Evolutionary conservation across 2,888 invertebrate species (phyloP).

Genomic region (Physocephala rufipes): DNA sequence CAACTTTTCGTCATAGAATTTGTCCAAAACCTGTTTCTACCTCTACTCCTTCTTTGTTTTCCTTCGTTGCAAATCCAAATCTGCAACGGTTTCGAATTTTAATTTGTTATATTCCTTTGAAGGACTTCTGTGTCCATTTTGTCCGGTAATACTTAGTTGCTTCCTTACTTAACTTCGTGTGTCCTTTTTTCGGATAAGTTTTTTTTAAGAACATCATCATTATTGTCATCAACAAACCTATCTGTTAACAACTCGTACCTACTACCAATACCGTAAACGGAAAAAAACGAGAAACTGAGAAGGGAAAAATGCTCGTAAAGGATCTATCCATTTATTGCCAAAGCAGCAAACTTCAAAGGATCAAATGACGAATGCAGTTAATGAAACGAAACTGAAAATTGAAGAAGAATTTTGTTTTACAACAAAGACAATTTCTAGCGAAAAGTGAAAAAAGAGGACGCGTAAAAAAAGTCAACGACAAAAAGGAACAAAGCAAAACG

Average conservation of each 20-base stretch:
- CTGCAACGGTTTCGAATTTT: slow-evolving; percentile 9
- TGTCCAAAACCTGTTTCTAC: neutral
- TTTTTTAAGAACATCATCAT: too few species aligned
- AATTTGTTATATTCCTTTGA: slow-evolving; percentile 15
- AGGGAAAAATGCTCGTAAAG: slow-evolving; percentile 3
- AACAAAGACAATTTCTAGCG: slow-evolving; percentile 2
- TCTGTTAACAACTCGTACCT: neutral
- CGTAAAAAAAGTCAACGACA: neutral
- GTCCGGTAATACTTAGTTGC: slow-evolving; percentile 3
- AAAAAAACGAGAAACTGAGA: neutral
- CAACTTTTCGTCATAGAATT: neutral
- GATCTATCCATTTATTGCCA: slow-evolving; percentile 23
- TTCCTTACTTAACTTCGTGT: slow-evolving; percentile 3
- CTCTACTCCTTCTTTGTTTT: neutral
- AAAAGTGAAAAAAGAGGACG: neutral
- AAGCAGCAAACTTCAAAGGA: slow-evolving; percentile 28
- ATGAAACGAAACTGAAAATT: neutral
- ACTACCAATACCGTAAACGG: neutral
- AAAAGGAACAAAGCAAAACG: slow-evolving; percentile 25
- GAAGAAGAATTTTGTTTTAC: neutral
- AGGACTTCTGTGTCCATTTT: slow-evolving; percentile 9
- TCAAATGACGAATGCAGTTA: slow-evolving; percentile 26
- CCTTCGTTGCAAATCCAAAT: neutral
- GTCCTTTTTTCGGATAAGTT: neutral
- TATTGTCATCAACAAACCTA: too few species aligned